phyloP scores from a whole-genome alignment of 1,140 invertebrate genomes.

The Dysdera silvatica region DNA sequence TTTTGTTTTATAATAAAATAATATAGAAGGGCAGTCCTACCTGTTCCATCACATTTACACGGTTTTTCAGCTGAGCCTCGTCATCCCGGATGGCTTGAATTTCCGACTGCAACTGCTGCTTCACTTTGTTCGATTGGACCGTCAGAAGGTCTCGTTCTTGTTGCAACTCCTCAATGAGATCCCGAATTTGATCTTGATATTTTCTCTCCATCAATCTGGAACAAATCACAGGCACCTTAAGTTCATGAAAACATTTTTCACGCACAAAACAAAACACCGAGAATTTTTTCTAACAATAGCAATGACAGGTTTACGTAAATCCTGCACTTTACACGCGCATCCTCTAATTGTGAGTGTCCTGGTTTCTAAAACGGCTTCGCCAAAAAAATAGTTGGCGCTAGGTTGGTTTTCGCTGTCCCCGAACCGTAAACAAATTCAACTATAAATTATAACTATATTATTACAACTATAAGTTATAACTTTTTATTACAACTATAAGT shows the following conservation, averaged over 20 bases:
- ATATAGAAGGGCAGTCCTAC: conserved; percentile 27
- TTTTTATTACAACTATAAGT: no score
- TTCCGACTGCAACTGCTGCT: conserved; percentile 39
- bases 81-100: conserved; percentile 50
- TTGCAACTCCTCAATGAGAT: conserved; percentile 56
- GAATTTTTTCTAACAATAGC: neutral
- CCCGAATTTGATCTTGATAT: conserved; percentile 62
- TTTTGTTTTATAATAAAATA: neutral
- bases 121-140: conserved; percentile 34
- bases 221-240: neutral
- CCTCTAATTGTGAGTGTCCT: no score
- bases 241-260: neutral
- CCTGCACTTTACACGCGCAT: no score
- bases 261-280: neutral
- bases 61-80: conserved; percentile 49
- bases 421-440: no score
- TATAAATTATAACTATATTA: no score
- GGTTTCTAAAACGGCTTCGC: no score
- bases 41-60: conserved; percentile 48
- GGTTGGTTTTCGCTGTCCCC: no score
- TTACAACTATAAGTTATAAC: no score
- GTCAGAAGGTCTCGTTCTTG: conserved; percentile 61
- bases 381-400: no score
- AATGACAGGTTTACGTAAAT: neutral
- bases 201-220: conserved; percentile 58